Evolutionary conservation across 2,888 invertebrate genomes (phyloP).

Genomic region (Merodon equestris): DNA sequence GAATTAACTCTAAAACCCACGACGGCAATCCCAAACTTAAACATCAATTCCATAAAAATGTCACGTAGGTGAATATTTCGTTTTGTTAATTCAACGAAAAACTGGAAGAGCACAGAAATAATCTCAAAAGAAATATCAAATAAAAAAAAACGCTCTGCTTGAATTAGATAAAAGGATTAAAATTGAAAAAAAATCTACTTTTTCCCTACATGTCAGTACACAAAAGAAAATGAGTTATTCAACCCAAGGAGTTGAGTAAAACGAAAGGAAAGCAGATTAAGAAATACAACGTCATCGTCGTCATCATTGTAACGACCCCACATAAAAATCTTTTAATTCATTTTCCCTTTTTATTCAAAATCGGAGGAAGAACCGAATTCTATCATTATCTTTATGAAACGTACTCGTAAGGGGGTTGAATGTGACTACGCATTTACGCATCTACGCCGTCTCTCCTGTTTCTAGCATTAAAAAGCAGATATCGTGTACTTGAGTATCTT

Average conservation of each 20-base stretch:
- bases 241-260: constrained; percentile 35
- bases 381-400: constrained; percentile 56
- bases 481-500: constrained; percentile 15
- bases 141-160: constrained; percentile 36
- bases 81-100: too few relatives aligned
- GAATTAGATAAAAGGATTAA: constrained; percentile 63
- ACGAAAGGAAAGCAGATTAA: constrained; percentile 38
- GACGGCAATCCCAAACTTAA: too few relatives aligned
- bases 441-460: not conserved
- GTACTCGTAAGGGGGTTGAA: constrained; percentile 46
- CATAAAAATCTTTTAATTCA: constrained; percentile 61
- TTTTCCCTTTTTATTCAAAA: constrained; percentile 49
- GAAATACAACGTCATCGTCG: constrained; percentile 30
- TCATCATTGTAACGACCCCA: constrained; percentile 52
- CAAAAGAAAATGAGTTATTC: constrained; percentile 59
- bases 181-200: constrained; percentile 48
- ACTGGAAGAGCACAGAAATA: too few relatives aligned
- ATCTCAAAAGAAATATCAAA: constrained; percentile 1
- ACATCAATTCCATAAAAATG: too few relatives aligned
- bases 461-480: constrained; percentile 50
- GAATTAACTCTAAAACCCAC: too few relatives aligned
- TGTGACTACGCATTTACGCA: constrained; percentile 51
- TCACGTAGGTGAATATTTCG: too few relatives aligned
- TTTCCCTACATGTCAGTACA: constrained; percentile 16
- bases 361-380: constrained; percentile 43